Conservation (phyloP, 1,140 invertebrate genomes). For the Drosophila repletoides region DNA sequence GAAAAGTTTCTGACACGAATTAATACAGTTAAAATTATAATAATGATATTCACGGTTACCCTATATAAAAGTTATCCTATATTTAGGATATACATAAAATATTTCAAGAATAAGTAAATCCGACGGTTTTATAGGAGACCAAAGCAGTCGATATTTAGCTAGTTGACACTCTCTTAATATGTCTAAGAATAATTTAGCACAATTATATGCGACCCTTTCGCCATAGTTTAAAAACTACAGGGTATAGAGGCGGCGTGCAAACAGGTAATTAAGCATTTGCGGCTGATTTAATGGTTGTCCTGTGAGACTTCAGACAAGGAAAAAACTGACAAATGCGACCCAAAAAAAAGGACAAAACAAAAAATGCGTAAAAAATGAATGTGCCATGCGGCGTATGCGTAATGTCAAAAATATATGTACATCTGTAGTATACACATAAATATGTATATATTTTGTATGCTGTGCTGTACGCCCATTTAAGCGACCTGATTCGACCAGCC, state of each 20-base stretch:
- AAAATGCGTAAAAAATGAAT: not conserved
- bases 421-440: not conserved
- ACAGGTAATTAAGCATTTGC: constrained; percentile 27
- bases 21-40: too few relatives aligned
- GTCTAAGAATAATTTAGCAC: too few relatives aligned
- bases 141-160: too few relatives aligned
- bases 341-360: not conserved
- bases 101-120: too few relatives aligned
- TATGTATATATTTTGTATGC: not conserved
- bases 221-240: not conserved
- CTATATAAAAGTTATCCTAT: too few relatives aligned
- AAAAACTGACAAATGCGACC: not conserved
- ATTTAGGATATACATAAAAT: too few relatives aligned
- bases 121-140: too few relatives aligned
- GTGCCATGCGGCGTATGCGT: constrained; percentile 12
- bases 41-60: too few relatives aligned
- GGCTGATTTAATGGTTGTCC: constrained; percentile 16
- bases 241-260: constrained; percentile 10
- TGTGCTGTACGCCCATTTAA: not conserved
- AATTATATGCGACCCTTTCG: too few relatives aligned
- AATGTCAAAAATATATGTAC: not conserved
- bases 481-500: constrained; percentile 8
- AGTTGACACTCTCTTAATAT: too few relatives aligned
- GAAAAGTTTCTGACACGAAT: not conserved
- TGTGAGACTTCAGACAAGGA: not conserved